These are phyloP conservation scores for Spilosoma lubricipeda DNA, from an alignment of 2,888 invertebrate species.

Conservation along the genomic window DNA sequence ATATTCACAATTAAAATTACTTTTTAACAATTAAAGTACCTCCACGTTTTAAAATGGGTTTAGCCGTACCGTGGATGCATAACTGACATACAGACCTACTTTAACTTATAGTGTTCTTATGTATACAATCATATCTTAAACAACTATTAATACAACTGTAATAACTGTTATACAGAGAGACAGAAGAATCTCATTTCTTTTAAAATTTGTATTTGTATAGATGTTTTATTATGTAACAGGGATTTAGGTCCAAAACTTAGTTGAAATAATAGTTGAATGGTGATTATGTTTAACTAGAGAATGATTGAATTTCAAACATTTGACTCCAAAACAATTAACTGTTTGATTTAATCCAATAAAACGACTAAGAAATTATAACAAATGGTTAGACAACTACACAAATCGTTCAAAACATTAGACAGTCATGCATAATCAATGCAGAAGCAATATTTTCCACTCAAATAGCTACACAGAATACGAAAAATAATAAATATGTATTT, in stretches of 20 bases:
- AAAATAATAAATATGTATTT: slow-evolving; percentile 81
- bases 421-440: slow-evolving; percentile 75
- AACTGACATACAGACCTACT: no score
- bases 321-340: background rate
- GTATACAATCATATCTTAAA: no score
- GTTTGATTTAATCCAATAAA: slow-evolving; percentile 15
- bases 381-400: slow-evolving; percentile 54
- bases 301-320: background rate
- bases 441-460: slow-evolving; percentile 81
- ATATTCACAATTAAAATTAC: no score
- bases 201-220: no score
- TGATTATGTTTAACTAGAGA: background rate
- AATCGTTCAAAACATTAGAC: slow-evolving; percentile 56
- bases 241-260: background rate
- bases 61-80: no score
- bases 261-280: background rate
- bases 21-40: no score
- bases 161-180: no score
- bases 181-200: no score
- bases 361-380: slow-evolving; percentile 38
- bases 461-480: slow-evolving; percentile 67
- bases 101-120: no score
- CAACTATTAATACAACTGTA: no score
- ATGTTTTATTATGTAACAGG: no score
- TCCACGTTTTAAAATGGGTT: no score